A percentile compares a stretch with the other conserved stretches of the same genome.
These are phyloP conservation scores for Nannoperca obscura DNA, from an alignment of 2,797 vertebrate species.

Conservation along the genomic window DNA sequence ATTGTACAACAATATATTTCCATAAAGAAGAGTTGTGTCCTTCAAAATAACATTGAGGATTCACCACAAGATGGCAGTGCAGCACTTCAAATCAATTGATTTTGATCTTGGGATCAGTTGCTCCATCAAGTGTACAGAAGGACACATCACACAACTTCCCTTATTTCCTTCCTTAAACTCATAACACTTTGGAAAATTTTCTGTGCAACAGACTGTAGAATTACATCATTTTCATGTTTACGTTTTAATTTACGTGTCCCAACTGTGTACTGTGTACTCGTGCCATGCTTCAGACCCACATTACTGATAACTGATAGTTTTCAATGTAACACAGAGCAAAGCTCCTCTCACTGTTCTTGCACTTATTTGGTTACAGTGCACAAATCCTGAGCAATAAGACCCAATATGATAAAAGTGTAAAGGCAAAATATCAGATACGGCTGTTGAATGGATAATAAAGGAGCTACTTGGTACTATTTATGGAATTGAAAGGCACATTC, in stretches of 20 bases:
- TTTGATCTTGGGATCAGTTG: constrained; percentile 34
- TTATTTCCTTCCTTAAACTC: no score
- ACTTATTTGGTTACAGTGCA: not conserved
- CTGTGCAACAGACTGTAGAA: no score
- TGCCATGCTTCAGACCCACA: not conserved
- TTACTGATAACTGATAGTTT: not conserved
- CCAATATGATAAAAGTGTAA: no score
- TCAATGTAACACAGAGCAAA: not conserved
- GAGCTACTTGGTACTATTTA: accelerated
- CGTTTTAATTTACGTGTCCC: not conserved
- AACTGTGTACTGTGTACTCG: not conserved
- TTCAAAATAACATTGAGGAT: not conserved
- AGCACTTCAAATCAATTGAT: constrained; percentile 28
- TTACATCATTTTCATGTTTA: not conserved
- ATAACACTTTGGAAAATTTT: not conserved
- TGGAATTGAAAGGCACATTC: not conserved
- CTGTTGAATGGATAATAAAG: not conserved
- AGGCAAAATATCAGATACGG: not conserved
- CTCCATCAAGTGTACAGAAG: constrained; percentile 61
- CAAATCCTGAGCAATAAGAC: not conserved
- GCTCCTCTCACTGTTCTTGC: not conserved
- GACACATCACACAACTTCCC: constrained; percentile 17
- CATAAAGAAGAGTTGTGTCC: constrained; percentile 7
- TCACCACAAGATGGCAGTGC: constrained; percentile 67
- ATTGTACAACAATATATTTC: constrained; percentile 7